Evolutionary conservation across 2,797 vertebrate species (phyloP).

Genomic region (Nothura maculosa): DNA sequence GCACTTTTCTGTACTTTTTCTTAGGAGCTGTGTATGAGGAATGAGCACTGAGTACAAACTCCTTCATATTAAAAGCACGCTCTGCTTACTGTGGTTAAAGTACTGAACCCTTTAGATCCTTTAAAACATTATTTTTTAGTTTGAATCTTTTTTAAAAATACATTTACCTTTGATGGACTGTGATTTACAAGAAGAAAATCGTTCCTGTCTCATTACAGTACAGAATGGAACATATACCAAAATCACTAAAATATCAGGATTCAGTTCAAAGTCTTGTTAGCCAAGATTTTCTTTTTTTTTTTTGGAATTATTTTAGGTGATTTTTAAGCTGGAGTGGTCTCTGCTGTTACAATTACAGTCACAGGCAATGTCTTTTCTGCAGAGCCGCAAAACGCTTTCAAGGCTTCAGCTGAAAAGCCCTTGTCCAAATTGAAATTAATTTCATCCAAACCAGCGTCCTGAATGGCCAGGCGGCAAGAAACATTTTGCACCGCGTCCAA

Average conservation of each 20-base stretch:
- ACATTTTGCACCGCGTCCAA: conserved; percentile 52
- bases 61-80: not conserved
- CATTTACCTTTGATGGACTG: not conserved
- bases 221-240: not conserved
- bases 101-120: not conserved
- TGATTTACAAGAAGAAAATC: not conserved
- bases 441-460: conserved; percentile 43
- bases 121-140: not conserved
- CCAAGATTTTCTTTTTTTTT: not conserved
- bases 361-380: not conserved
- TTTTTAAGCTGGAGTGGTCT: not conserved
- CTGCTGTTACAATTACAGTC: not conserved
- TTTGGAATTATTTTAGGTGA: conserved; percentile 4
- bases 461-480: conserved; percentile 47
- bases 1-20: not conserved
- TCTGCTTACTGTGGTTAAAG: not conserved
- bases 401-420: conserved; percentile 35
- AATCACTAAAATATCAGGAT: not conserved
- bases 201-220: not conserved
- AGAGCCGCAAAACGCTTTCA: conserved; percentile 34
- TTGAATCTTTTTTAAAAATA: conserved; percentile 4
- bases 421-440: conserved; percentile 64
- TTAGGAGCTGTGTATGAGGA: not conserved
- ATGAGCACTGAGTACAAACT: not conserved
- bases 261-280: not conserved